Conservation (phyloP, 2,888 invertebrate genomes). For the Stenurella melanura region DNA sequence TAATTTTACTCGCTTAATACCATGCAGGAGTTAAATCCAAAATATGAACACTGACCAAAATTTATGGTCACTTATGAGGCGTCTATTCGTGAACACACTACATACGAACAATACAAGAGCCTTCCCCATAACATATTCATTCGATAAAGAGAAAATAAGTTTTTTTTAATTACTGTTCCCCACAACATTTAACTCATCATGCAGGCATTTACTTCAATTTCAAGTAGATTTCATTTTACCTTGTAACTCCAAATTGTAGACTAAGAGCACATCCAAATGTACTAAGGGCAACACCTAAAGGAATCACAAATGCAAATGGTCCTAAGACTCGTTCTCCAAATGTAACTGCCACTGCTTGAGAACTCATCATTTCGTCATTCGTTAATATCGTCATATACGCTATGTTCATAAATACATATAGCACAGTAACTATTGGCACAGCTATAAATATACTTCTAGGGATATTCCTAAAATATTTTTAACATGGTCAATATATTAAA, state of each 20-base stretch:
- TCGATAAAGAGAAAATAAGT: too few species aligned
- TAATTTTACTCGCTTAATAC: too few species aligned
- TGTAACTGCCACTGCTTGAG: constrained; percentile 87
- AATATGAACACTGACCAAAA: too few species aligned
- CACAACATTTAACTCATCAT: too few species aligned
- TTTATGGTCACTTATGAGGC: too few species aligned
- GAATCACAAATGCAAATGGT: constrained; percentile 80
- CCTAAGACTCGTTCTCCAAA: constrained; percentile 83
- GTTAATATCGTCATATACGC: constrained; percentile 90
- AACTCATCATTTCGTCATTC: constrained; percentile 81
- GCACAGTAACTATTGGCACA: constrained; percentile 85
- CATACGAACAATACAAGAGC: too few species aligned
- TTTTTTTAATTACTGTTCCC: too few species aligned
- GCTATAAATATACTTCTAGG: constrained; percentile 87
- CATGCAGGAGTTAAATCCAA: too few species aligned
- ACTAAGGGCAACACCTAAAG: constrained; percentile 84
- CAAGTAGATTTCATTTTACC: constrained; percentile 69
- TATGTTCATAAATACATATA: constrained; percentile 89
- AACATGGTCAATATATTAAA: background rate
- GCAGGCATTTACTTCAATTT: too few species aligned
- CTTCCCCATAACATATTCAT: too few species aligned
- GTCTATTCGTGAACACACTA: too few species aligned
- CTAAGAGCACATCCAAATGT: constrained; percentile 88
- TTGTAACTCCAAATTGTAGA: constrained; percentile 84
- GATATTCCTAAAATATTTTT: constrained; percentile 80